Conservation (phyloP, 64 coral and sea anemone genomes). For the Trachythela sp. region DNA sequence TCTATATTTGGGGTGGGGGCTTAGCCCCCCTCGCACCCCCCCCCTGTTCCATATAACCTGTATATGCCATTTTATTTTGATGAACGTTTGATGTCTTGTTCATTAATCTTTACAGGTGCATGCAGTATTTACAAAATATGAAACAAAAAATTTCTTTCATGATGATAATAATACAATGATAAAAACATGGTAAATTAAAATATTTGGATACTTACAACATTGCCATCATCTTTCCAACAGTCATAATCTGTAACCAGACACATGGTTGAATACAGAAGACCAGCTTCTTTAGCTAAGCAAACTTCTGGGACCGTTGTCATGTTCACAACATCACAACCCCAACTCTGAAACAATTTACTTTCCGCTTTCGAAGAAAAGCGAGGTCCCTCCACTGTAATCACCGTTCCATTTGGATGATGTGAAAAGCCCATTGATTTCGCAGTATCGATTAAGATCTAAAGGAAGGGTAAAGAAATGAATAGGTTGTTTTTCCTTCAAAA, state of each 20-base stretch:
- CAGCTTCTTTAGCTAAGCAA: slow-evolving; percentile 79
- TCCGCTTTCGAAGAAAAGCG: slow-evolving; percentile 91
- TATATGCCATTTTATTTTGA: too few relatives aligned
- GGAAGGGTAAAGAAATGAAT: background rate
- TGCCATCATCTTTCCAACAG: slow-evolving; percentile 78
- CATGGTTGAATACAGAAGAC: slow-evolving; percentile 80
- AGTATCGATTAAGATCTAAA: slow-evolving; percentile 69
- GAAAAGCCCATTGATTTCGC: slow-evolving; percentile 54
- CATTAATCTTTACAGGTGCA: too few relatives aligned
- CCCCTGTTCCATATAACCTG: too few relatives aligned
- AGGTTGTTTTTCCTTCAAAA: background rate
- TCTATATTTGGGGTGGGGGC: too few relatives aligned
- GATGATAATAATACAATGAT: too few relatives aligned
- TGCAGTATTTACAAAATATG: too few relatives aligned
- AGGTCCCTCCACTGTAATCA: slow-evolving; percentile 78
- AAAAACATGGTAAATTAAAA: too few relatives aligned
- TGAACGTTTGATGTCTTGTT: too few relatives aligned
- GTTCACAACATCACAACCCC: slow-evolving; percentile 89
- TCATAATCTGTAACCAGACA: slow-evolving; percentile 98
- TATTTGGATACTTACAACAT: slow-evolving; percentile 51
- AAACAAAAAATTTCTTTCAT: background rate
- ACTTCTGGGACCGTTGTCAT: slow-evolving; percentile 96
- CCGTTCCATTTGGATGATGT: slow-evolving; percentile 66
- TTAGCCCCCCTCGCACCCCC: too few relatives aligned
- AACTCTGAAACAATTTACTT: slow-evolving; percentile 89